Evolutionary conservation across 2,888 invertebrate genomes (phyloP), one percentile per base, ranked within the genome.

Genomic region (Lomographa bimaculata): DNA sequence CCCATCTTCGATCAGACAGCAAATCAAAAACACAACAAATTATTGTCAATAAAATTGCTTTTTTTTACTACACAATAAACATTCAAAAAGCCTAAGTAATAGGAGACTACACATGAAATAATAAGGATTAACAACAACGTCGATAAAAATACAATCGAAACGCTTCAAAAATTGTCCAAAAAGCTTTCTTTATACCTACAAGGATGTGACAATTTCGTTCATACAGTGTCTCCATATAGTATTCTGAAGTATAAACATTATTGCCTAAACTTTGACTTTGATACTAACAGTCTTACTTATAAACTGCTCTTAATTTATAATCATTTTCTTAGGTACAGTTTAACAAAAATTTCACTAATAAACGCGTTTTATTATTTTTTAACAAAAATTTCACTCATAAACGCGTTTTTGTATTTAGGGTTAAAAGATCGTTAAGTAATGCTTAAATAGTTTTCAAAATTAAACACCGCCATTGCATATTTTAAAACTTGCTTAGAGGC

Each of bases 11-110:
- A 21, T 21, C 11, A 8, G 1, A 8, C 21, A 26, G 46, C 12
- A 32, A 36, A 40, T 35, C 0, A 47, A 43, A 24, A 50, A 38
- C 57, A 50, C 49, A 62, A 66, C 45, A 79, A 74, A 71, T 84
- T 82, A 84, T 84, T 84, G 82, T 83, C 84, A 54, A 51, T 69
- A 52, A 53, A 40, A 82, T 83, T 81, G 81, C 81, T 82, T 79
- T 45, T 27, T 30, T 41, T n/a, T n/a, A n/a, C 32, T 23, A 10
- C 30, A 36, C 35, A 32, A 35, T 42, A 36, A 42, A 40, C 7
- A 29, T 38, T 23, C 29, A 32, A 35, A 29, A 37, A 43, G 19
- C 29, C 25, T 32, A 37, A 43, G 19, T 2, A 19, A 37, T 28
- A 24, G 24, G 23, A 26, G 8, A 25, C 30, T 21, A 21, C 23